Conservation (phyloP, 2,113 vertebrate genomes). For the Eonycteris spelaea region DNA sequence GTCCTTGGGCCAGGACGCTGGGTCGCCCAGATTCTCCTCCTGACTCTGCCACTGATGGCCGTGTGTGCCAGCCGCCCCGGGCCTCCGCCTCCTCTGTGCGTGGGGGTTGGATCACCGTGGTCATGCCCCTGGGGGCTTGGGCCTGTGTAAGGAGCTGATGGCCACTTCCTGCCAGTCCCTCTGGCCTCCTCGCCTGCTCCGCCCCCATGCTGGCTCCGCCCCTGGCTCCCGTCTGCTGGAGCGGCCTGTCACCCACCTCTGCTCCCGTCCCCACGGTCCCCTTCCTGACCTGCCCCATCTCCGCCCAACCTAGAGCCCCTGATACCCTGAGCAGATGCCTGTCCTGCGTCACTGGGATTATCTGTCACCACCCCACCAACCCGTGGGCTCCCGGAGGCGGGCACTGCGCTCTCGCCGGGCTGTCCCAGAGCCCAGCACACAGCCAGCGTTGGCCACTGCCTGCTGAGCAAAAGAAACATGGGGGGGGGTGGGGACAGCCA, state of each 20-base stretch:
- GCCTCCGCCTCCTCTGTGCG: background rate
- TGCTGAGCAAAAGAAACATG: fast-evolving
- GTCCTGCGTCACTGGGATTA: too few relatives aligned
- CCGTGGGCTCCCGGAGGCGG: background rate
- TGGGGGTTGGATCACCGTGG: fast-evolving
- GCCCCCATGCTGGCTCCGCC: background rate
- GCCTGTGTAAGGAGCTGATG: fast-evolving
- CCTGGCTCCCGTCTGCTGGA: background rate
- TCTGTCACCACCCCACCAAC: background rate
- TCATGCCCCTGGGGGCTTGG: fast-evolving
- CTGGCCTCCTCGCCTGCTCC: background rate
- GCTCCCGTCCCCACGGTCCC: background rate
- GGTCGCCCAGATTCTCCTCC: background rate
- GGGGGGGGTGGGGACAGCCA: background rate
- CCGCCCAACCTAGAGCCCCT: background rate
- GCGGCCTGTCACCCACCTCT: background rate
- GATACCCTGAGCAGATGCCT: background rate
- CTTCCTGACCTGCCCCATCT: background rate
- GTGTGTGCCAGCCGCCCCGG: background rate
- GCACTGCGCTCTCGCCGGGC: too few relatives aligned
- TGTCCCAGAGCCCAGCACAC: background rate
- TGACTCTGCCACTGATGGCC: background rate
- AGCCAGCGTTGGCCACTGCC: fast-evolving
- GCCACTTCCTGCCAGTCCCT: background rate
- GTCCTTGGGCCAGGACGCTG: background rate